Conservation (phyloP, 2,888 invertebrate genomes). For the Candidula unifasciata region DNA sequence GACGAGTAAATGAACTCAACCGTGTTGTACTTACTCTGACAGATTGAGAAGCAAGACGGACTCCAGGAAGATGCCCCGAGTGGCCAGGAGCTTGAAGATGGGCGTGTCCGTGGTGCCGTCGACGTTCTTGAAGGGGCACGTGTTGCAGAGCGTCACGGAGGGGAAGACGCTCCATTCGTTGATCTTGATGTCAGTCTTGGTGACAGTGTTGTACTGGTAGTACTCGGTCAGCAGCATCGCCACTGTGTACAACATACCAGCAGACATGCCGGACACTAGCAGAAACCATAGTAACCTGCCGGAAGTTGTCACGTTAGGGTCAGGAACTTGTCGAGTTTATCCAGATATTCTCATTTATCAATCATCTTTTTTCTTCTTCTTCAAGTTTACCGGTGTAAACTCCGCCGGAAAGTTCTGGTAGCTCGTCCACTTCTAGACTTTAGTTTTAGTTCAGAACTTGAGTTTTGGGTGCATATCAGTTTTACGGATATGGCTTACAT, state of each 20-base stretch:
- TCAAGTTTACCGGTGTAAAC: too few species aligned
- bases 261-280: constrained; percentile 34
- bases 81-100: background rate
- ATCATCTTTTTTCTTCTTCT: too few species aligned
- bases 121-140: constrained; percentile 33
- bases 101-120: background rate
- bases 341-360: too few species aligned
- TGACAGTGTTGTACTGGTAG: constrained; percentile 42
- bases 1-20: background rate
- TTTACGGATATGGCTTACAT: too few species aligned
- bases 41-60: constrained; percentile 3
- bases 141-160: constrained; percentile 43
- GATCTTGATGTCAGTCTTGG: constrained; percentile 27
- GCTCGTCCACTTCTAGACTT: too few species aligned
- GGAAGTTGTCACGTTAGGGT: background rate
- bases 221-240: constrained; percentile 35
- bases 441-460: too few species aligned
- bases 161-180: constrained; percentile 25
- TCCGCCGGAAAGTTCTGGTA: too few species aligned
- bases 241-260: background rate
- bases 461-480: too few species aligned
- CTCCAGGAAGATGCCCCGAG: background rate
- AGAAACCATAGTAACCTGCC: constrained; percentile 28
- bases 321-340: too few species aligned
- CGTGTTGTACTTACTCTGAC: constrained; percentile 29